phyloP scores from a whole-genome alignment of 2,113 vertebrate genomes.

The Lethenteron reissneri region DNA sequence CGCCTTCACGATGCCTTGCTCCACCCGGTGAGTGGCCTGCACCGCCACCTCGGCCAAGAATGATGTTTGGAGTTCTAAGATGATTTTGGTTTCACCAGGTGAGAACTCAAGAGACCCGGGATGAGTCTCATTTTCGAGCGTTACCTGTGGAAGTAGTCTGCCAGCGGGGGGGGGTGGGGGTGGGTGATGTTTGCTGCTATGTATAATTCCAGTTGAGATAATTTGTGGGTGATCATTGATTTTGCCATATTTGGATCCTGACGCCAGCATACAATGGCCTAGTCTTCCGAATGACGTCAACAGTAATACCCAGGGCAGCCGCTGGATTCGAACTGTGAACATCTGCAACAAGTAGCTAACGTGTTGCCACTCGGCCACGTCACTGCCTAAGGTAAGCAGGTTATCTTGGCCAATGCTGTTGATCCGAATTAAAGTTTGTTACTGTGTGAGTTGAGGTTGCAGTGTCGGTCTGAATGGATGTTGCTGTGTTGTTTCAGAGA shows the following conservation, averaged over 20 bases:
- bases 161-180: too few relatives aligned
- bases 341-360: too few relatives aligned
- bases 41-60: background rate
- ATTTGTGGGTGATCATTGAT: too few relatives aligned
- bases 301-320: too few relatives aligned
- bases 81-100: background rate
- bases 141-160: background rate
- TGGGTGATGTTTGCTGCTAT: background rate
- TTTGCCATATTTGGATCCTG: too few relatives aligned
- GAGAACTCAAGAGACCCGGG: background rate
- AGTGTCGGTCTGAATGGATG: background rate
- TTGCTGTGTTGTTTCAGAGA: conserved; percentile 31
- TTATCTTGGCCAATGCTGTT: background rate
- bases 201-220: too few relatives aligned
- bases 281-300: too few relatives aligned
- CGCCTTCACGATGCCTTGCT: conserved; percentile 75
- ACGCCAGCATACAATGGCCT: too few relatives aligned
- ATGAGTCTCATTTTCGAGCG: background rate
- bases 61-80: background rate
- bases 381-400: background rate
- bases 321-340: too few relatives aligned
- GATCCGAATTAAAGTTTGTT: background rate
- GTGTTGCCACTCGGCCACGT: background rate
- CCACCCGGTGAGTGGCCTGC: conserved; percentile 34
- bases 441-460: background rate